Evolutionary conservation across 92 coral and sea anemone genomes (phyloP).

Genomic region (Heliopora coerulea): DNA sequence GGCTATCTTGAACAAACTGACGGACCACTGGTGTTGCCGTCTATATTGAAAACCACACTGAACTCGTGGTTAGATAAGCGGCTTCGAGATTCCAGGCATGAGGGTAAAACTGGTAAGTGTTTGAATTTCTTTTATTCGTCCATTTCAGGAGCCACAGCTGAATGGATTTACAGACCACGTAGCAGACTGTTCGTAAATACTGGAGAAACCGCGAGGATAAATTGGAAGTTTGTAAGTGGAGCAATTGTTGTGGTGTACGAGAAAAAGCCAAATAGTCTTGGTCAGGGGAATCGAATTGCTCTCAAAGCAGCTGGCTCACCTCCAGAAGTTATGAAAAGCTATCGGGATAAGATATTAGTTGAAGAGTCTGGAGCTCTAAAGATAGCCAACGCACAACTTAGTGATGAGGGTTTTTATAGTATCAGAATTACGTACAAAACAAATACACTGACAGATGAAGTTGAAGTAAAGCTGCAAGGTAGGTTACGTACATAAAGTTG

Average conservation of each 20-base stretch:
- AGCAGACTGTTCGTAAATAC: slow-evolving; percentile 24
- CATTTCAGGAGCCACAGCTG: slow-evolving; percentile 10
- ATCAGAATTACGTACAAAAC: not conserved
- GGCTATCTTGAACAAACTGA: too few species aligned
- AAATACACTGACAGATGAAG: slow-evolving; percentile 18
- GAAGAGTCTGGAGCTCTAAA: slow-evolving; percentile 30
- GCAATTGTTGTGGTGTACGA: slow-evolving; percentile 6
- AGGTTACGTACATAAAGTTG: not conserved
- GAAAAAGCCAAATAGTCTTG: not conserved
- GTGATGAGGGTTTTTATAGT: slow-evolving; percentile 26
- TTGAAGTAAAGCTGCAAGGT: slow-evolving; percentile 29
- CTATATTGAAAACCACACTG: too few species aligned
- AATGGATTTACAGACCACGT: slow-evolving; percentile 32
- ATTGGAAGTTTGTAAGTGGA: slow-evolving; percentile 34
- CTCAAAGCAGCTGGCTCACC: not conserved
- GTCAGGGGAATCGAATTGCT: slow-evolving; percentile 3
- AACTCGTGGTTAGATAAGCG: too few species aligned
- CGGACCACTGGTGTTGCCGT: too few species aligned
- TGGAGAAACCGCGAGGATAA: slow-evolving; percentile 35
- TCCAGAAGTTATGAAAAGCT: not conserved
- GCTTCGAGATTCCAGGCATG: too few species aligned
- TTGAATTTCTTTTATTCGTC: too few species aligned
- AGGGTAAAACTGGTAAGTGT: too few species aligned
- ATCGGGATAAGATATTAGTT: slow-evolving; percentile 1
- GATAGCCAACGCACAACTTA: slow-evolving; percentile 15